Evolutionary conservation across 2,888 invertebrate genomes (phyloP).

Genomic region (Dyspetes luteomarginatus): DNA sequence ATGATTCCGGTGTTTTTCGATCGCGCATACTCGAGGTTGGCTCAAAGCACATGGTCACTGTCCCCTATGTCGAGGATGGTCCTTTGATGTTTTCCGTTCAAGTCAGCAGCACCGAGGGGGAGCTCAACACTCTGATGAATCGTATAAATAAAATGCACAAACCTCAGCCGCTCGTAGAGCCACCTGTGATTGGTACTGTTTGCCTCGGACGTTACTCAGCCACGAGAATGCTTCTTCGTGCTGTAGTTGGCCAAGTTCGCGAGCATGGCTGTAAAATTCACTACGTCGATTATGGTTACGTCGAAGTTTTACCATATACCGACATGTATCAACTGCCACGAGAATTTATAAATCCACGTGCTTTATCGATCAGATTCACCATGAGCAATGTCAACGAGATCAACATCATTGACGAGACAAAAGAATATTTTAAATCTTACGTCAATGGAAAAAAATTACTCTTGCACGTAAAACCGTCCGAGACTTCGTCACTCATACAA

Average conservation of each 20-base stretch:
- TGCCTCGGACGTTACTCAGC: conserved; percentile 90
- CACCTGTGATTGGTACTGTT: conserved; percentile 90
- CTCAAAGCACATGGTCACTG: conserved; percentile 88
- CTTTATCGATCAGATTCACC: conserved; percentile 90
- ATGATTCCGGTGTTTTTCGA: conserved; percentile 79
- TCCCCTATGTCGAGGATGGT: conserved; percentile 92
- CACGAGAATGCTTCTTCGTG: conserved; percentile 89
- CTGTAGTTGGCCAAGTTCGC: conserved; percentile 90
- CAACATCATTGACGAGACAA: conserved; percentile 85
- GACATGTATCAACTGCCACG: conserved; percentile 91
- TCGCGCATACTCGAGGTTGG: conserved; percentile 83
- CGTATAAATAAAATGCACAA: conserved; percentile 87
- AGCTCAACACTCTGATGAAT: conserved; percentile 88
- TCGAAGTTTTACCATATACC: conserved; percentile 88
- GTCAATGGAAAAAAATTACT: conserved; percentile 87
- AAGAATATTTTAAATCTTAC: conserved; percentile 89
- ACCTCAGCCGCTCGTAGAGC: conserved; percentile 86
- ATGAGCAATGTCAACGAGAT: conserved; percentile 88
- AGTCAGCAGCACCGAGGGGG: conserved; percentile 86
- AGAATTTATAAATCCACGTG: conserved; percentile 88
- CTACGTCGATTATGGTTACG: conserved; percentile 93
- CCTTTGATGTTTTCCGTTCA: conserved; percentile 92
- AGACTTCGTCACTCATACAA: conserved; percentile 89
- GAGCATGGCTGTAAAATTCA: conserved; percentile 90
- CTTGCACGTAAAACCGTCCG: conserved; percentile 88